Evolutionary conservation across 2,113 vertebrate genomes (phyloP).

Genomic region (Petaurus breviceps): DNA sequence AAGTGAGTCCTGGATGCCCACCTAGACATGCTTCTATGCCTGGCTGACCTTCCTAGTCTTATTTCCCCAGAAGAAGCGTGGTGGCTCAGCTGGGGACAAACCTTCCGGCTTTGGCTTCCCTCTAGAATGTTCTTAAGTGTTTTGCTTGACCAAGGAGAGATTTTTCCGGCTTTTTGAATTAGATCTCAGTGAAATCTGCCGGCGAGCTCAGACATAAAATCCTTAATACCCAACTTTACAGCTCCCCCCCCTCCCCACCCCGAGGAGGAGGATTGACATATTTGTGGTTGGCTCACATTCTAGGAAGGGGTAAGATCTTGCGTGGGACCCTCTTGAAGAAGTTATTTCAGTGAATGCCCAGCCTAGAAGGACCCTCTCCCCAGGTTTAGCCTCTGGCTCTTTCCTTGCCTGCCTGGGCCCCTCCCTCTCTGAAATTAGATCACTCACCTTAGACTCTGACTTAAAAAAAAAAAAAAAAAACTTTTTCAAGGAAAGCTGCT

Average conservation of each 20-base stretch:
- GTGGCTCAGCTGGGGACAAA: background rate
- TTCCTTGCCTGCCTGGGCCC: background rate
- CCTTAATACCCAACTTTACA: background rate
- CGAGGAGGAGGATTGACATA: background rate
- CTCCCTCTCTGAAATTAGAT: background rate
- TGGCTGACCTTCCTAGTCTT: background rate
- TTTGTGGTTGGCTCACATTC: background rate
- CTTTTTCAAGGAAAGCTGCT: slow-evolving; percentile 51
- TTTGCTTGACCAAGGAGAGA: background rate
- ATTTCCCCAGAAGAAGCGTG: background rate
- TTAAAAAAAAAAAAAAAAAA: slow-evolving; percentile 1
- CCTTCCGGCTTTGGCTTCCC: background rate
- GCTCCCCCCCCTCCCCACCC: background rate
- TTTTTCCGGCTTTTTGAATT: background rate
- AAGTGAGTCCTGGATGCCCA: background rate
- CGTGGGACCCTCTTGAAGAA: background rate
- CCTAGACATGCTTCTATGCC: accelerated
- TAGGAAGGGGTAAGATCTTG: background rate
- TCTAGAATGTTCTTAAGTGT: background rate
- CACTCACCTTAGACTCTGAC: background rate
- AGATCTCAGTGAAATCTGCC: background rate
- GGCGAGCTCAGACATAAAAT: background rate
- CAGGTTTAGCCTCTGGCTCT: background rate
- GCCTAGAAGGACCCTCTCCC: background rate
- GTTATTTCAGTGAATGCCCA: background rate